These are phyloP conservation scores for Laothoe populi DNA, from an alignment of 2,888 invertebrate genomes.

Conservation along the genomic window DNA sequence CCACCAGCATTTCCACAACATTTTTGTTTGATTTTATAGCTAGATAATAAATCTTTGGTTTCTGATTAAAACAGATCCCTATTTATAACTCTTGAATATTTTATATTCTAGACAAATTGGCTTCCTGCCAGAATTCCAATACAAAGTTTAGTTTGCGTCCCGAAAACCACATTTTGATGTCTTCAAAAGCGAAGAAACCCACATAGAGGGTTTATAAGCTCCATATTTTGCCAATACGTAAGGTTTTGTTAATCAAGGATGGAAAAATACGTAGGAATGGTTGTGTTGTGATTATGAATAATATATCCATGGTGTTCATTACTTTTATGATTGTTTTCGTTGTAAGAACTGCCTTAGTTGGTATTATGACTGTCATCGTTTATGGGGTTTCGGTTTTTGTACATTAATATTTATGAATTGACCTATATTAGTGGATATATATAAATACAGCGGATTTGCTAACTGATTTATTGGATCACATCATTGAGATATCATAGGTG, in stretches of 20 bases:
- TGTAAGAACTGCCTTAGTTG: background rate
- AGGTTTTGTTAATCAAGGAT: slow-evolving; percentile 35
- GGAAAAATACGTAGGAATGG: slow-evolving; percentile 30
- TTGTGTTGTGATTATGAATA: slow-evolving; percentile 3
- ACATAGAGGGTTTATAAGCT: slow-evolving; percentile 37
- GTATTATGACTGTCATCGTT: background rate
- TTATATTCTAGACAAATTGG: slow-evolving; percentile 29
- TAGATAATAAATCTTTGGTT: background rate
- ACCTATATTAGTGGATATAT: no score
- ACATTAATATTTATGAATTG: background rate
- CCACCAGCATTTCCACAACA: no score
- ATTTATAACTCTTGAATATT: slow-evolving; percentile 26
- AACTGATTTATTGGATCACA: no score
- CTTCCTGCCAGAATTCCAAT: slow-evolving; percentile 24
- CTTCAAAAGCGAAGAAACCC: background rate
- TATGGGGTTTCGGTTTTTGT: background rate
- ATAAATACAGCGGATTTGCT: no score
- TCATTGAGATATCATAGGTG: no score
- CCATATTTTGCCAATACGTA: slow-evolving; percentile 46
- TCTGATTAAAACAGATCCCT: background rate
- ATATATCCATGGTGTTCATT: background rate
- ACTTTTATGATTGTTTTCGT: slow-evolving; percentile 4
- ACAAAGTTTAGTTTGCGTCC: slow-evolving; percentile 26
- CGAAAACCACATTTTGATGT: background rate
- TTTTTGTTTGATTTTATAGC: no score